phyloP scores from a whole-genome alignment of 53 echinoderm and acorn worm genomes.

The Hippasteria phrygiana region DNA sequence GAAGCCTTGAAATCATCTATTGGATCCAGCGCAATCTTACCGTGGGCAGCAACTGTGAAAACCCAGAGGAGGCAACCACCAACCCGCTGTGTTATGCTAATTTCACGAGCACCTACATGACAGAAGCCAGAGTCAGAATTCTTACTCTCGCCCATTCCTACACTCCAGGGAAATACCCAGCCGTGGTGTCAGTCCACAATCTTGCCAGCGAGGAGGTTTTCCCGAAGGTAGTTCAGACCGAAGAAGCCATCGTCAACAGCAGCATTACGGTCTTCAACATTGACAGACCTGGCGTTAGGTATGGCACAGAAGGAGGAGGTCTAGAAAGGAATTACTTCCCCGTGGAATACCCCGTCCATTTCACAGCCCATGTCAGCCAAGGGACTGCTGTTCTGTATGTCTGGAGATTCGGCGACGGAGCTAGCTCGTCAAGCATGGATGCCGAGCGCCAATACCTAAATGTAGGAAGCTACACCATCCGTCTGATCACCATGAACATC shows the following conservation, averaged over 20 bases:
- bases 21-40: slow-evolving; percentile 47
- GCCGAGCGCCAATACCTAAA: slow-evolving; percentile 54
- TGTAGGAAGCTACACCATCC: slow-evolving; percentile 47
- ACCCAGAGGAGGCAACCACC: neutral
- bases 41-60: slow-evolving; percentile 15
- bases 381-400: slow-evolving; percentile 71
- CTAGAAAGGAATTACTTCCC: slow-evolving; percentile 70
- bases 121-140: slow-evolving; percentile 44
- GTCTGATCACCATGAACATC: slow-evolving; percentile 65
- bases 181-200: slow-evolving; percentile 63
- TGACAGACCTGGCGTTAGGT: slow-evolving; percentile 30
- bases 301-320: slow-evolving; percentile 63
- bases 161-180: slow-evolving; percentile 69
- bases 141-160: slow-evolving; percentile 63
- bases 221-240: slow-evolving; percentile 63
- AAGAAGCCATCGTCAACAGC: slow-evolving; percentile 70
- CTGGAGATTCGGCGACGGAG: slow-evolving; percentile 78
- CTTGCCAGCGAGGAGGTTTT: slow-evolving; percentile 76
- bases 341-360: slow-evolving; percentile 66
- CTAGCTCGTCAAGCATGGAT: slow-evolving; percentile 5
- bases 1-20: slow-evolving; percentile 26
- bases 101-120: slow-evolving; percentile 45
- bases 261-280: slow-evolving; percentile 46
- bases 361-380: slow-evolving; percentile 45
- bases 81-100: slow-evolving; percentile 52